Conservation (phyloP, 2,797 vertebrate genomes). For the Steatocranus sp. region DNA sequence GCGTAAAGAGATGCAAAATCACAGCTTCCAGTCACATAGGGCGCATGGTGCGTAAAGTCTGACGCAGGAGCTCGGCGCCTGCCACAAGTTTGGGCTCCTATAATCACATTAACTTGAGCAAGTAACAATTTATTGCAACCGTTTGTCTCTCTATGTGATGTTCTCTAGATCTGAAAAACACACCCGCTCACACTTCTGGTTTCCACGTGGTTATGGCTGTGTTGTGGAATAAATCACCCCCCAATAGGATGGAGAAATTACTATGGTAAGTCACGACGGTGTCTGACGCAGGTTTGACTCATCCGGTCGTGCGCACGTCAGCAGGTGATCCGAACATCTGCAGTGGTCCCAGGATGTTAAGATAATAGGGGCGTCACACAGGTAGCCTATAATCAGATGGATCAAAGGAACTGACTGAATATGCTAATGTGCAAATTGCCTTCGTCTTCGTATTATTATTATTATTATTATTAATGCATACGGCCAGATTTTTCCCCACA, state of each 20-base stretch:
- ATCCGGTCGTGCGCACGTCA: conserved; percentile 70
- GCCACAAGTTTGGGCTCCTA: conserved; percentile 23
- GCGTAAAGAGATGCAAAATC: conserved; percentile 42
- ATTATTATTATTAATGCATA: not conserved
- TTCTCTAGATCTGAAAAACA: not conserved
- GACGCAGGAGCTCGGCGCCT: conserved; percentile 59
- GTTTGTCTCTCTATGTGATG: not conserved
- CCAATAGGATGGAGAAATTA: conserved; percentile 35
- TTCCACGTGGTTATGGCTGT: conserved; percentile 52
- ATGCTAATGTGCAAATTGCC: not conserved
- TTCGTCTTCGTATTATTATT: not conserved
- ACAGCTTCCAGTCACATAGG: conserved; percentile 28
- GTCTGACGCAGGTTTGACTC: conserved; percentile 78
- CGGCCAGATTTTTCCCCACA: not conserved
- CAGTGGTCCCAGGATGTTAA: conserved; percentile 35
- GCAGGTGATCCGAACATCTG: conserved; percentile 52
- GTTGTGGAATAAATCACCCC: conserved; percentile 34
- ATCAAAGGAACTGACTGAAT: not conserved
- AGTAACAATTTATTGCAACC: not conserved
- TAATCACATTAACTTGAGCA: not conserved
- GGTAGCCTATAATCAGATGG: not conserved
- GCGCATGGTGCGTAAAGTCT: conserved; percentile 62
- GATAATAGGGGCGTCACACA: not conserved
- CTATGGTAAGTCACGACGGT: conserved; percentile 73
- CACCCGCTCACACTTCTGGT: not conserved